Conservation (phyloP, 2,797 vertebrate species). For the Esox masquinongy region DNA sequence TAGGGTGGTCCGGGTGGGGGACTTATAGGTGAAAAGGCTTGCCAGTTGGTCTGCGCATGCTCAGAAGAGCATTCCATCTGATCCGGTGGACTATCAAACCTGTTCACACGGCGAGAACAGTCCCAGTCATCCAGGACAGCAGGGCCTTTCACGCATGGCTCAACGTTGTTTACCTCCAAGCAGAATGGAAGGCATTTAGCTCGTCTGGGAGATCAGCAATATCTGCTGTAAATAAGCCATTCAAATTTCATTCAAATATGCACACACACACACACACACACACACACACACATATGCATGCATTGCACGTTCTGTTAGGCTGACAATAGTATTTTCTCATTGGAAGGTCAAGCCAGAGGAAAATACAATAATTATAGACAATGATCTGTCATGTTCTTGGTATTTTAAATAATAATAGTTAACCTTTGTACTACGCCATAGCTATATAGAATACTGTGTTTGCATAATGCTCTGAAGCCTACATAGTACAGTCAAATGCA, state of each 20-base stretch:
- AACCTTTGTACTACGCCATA: neutral
- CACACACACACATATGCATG: neutral
- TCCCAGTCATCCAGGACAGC: too few species aligned
- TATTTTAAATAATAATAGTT: slow-evolving; percentile 48
- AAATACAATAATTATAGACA: slow-evolving; percentile 50
- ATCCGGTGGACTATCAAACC: too few species aligned
- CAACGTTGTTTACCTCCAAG: too few species aligned
- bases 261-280: slow-evolving; percentile 13
- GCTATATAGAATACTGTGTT: slow-evolving; percentile 34
- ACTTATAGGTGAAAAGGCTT: too few species aligned
- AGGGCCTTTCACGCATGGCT: too few species aligned
- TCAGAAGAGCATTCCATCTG: too few species aligned
- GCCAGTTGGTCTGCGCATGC: too few species aligned
- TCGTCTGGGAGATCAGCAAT: too few species aligned
- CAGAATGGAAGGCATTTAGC: too few species aligned
- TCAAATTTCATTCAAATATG: neutral
- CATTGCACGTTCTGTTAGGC: slow-evolving; percentile 7
- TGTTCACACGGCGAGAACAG: too few species aligned
- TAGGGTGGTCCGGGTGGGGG: too few species aligned
- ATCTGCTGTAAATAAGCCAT: too few species aligned
- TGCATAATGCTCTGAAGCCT: slow-evolving; percentile 50
- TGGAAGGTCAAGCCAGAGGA: slow-evolving; percentile 57
- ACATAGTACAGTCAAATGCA: slow-evolving; percentile 44
- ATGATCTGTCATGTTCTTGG: slow-evolving; percentile 38
- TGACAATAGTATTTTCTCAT: slow-evolving; percentile 45